phyloP scores from a whole-genome alignment of 2,888 invertebrate genomes.

The Cyrtodaria siliqua region DNA sequence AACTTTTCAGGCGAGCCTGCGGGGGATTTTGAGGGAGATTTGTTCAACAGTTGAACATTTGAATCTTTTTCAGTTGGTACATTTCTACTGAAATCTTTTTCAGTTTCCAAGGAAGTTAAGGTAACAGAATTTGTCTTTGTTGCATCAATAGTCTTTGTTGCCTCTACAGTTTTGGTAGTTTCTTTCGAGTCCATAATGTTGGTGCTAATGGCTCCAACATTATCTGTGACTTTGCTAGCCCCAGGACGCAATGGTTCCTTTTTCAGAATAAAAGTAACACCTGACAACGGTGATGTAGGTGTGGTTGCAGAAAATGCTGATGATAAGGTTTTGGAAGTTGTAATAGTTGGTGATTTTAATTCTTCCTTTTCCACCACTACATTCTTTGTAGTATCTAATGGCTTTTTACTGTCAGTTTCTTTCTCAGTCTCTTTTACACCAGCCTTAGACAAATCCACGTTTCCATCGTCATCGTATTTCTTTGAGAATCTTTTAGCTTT shows the following conservation, averaged over 20 bases:
- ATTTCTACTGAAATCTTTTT: too few species aligned
- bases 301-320: not conserved
- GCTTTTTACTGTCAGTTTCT: conserved; percentile 1
- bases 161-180: too few species aligned
- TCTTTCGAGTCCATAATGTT: too few species aligned
- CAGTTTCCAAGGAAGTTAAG: too few species aligned
- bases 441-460: conserved; percentile 13
- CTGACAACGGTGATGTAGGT: not conserved
- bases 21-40: too few species aligned
- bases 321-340: not conserved
- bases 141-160: too few species aligned
- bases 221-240: conserved; percentile 3
- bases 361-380: not conserved
- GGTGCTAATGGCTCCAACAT: too few species aligned
- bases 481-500: conserved; percentile 66
- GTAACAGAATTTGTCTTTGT: too few species aligned
- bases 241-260: conserved; percentile 68
- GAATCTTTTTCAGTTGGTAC: too few species aligned
- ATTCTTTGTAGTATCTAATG: not conserved
- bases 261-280: conserved; percentile 55
- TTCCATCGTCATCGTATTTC: conserved; percentile 61
- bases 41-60: too few species aligned
- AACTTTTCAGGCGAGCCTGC: conserved; percentile 61
- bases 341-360: not conserved
- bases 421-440: conserved; percentile 9